Percentiles rank a stretch among this genome's conserved stretches.
These are phyloP conservation scores for Acestrorhynchus altus DNA, from an alignment of 2,797 vertebrate species.

Conservation along the genomic window DNA sequence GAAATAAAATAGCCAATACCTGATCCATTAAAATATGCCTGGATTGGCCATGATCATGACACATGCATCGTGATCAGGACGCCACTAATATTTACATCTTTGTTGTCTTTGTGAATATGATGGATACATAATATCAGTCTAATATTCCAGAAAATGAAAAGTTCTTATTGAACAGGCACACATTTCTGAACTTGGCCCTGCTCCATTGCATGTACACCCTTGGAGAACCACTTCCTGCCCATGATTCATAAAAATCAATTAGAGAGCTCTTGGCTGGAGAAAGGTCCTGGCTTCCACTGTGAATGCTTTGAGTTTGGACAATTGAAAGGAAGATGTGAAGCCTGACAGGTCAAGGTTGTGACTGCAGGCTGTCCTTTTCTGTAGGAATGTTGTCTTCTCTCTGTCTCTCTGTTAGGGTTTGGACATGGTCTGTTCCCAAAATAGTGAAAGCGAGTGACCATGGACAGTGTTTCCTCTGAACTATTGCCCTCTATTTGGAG, in stretches of 20 bases:
- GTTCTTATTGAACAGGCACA: conserved; percentile 14
- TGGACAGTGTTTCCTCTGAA: conserved; percentile 64
- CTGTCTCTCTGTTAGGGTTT: conserved; percentile 42
- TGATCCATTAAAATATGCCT: too few species aligned
- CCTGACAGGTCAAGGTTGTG: conserved; percentile 19
- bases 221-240: conserved; percentile 32
- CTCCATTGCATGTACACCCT: conserved; percentile 20
- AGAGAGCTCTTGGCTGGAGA: conserved; percentile 1
- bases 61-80: too few species aligned
- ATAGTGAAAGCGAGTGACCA: conserved; percentile 69
- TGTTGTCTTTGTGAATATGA: too few species aligned
- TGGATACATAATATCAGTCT: too few species aligned
- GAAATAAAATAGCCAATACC: too few species aligned
- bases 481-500: conserved; percentile 60
- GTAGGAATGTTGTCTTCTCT: conserved; percentile 38
- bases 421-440: conserved; percentile 66
- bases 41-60: too few species aligned
- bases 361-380: conserved; percentile 2
- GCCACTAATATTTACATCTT: too few species aligned
- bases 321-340: conserved; percentile 39
- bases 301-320: conserved; percentile 25
- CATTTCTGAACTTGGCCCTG: conserved; percentile 11
- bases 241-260: conserved; percentile 45
- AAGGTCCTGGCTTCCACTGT: conserved; percentile 27
- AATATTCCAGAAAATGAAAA: background rate